phyloP scores from a whole-genome alignment of 2,113 vertebrate species.

The Danio rerio region GRCz12tu NC_133176.1:26240001-26240500 shows the following conservation, averaged over 20 bases:
- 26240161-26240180: conserved; percentile 59
- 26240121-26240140: conserved; percentile 65
- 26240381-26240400: too few species aligned
- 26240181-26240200: conserved; percentile 64
- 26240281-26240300: conserved; percentile 9
- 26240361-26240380: too few species aligned
- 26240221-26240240: conserved; percentile 64
- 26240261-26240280: neutral
- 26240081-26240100: conserved; percentile 11
- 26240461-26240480: too few species aligned
- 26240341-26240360: too few species aligned
- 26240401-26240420: too few species aligned
- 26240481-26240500: too few species aligned
- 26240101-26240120: conserved; percentile 23
- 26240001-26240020: too few species aligned
- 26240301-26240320: conserved; percentile 36
- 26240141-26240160: conserved; percentile 66
- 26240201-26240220: conserved; percentile 72
- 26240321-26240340: neutral
- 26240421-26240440: too few species aligned
- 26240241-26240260: conserved; percentile 38
- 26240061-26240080: conserved; percentile 20
- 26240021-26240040: neutral
- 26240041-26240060: conserved; percentile 20
- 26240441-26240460: too few species aligned